Conservation (phyloP, 2,888 invertebrate species). For the Octodonta nipae region DNA sequence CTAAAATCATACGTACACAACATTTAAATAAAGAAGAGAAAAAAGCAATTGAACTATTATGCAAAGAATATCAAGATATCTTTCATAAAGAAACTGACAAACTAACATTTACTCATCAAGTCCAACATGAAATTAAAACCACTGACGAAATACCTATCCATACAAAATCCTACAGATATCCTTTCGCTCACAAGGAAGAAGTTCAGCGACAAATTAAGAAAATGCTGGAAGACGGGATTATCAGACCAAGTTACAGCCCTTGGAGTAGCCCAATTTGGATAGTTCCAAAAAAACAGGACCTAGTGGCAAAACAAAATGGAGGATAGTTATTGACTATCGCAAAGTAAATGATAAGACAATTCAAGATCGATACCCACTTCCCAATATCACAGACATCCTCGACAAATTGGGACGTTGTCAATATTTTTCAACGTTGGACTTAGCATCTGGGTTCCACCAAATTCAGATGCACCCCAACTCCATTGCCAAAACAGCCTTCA, state of each 20-base stretch:
- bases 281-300: conserved; percentile 23
- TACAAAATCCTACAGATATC: conserved; percentile 17
- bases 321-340: conserved; percentile 12
- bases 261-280: conserved; percentile 9
- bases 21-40: conserved; percentile 21
- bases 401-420: conserved; percentile 26
- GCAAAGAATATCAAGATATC: conserved; percentile 16
- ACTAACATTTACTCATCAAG: conserved; percentile 15
- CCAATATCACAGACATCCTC: conserved; percentile 27
- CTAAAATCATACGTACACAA: too few relatives aligned
- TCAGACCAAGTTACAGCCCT: conserved; percentile 6
- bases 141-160: conserved; percentile 6
- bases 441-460: conserved; percentile 31
- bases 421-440: conserved; percentile 29
- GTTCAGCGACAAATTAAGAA: conserved; percentile 20
- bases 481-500: conserved; percentile 28
- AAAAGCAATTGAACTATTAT: conserved; percentile 13
- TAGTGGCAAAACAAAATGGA: conserved; percentile 11
- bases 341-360: conserved; percentile 26
- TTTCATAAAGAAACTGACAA: conserved; percentile 17
- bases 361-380: conserved; percentile 26
- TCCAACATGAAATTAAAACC: conserved; percentile 16
- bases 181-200: conserved; percentile 21
- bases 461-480: conserved; percentile 22
- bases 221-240: conserved; percentile 10